phyloP scores from a whole-genome alignment of 1,140 invertebrate genomes.

The Platyura marginata region DNA sequence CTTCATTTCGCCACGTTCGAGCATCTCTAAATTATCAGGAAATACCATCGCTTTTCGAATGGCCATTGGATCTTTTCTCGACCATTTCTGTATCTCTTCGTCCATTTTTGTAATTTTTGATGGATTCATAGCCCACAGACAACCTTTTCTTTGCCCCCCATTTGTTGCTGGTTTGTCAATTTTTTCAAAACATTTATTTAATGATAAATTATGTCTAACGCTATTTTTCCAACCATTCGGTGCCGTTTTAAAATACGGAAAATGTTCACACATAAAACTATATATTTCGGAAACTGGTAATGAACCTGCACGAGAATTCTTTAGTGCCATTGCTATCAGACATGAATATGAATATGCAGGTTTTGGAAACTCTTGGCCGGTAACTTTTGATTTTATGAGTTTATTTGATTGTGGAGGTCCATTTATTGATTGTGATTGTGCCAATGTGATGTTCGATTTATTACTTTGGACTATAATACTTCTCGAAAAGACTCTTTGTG shows the following conservation, averaged over 20 bases:
- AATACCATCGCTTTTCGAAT: conserved; percentile 78
- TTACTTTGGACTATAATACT: not conserved
- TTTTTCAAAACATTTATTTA: conserved; percentile 97
- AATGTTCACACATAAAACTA: conserved; percentile 96
- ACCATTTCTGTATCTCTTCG: conserved; percentile 93
- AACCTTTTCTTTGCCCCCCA: conserved; percentile 67
- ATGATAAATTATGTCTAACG: conserved; percentile 83
- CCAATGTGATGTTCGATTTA: not conserved
- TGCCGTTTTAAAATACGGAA: conserved; percentile 94
- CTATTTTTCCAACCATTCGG: conserved; percentile 97
- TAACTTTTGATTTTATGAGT: not conserved
- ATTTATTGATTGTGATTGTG: not conserved
- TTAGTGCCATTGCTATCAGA: conserved; percentile 91
- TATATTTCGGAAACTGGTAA: conserved; percentile 96
- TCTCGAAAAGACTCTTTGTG: not conserved
- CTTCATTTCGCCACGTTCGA: conserved; percentile 74
- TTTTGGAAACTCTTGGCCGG: conserved; percentile 60
- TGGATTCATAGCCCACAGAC: conserved; percentile 92
- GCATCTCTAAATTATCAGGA: conserved; percentile 62
- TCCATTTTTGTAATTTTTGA: conserved; percentile 91
- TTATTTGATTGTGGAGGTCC: not conserved
- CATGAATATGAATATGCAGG: conserved; percentile 96
- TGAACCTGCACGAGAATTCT: conserved; percentile 85
- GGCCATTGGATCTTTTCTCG: conserved; percentile 73
- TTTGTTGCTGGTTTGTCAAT: conserved; percentile 79